Base-by-base conservation (phyloP, 2,113 vertebrate species). In the Lepus americanus region DNA sequence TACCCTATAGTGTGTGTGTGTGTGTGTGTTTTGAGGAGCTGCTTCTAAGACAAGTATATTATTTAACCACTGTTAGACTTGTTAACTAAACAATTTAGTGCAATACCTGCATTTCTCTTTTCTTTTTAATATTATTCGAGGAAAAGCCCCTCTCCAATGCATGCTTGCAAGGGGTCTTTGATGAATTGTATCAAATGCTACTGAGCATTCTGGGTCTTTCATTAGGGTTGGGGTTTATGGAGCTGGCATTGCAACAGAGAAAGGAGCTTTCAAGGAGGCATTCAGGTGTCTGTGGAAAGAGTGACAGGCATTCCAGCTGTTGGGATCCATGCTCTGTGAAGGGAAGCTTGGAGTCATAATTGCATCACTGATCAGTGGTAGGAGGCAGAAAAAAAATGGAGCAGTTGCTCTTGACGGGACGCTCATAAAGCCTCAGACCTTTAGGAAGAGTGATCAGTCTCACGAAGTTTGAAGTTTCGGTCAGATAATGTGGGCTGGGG, bases 261-360 rank as follows among this genome's bases (percentile, higher is more conserved):
- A 7, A 2, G 44, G 13, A 31, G 8, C 20, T 31, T 66, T 87
- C 11, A 3, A 69, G 55, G 55, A 74, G 9, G 13, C 20, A 17
- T 16, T 29, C 11, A 44, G 29, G 5, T 12, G 4, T 79, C 9
- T 67, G 6, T 14, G 29, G 39, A 4, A 36, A 70, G 78, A n/a
- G 27, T 55, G 3, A 53, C 0, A 53, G 39, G 13, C 25, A 8
- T 0, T 36, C 23, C 5, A 3, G 16, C 14, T 10, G 1, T 36
- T 8, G 10, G 39, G 36, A 27, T 19, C 9, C 5, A 20, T 1
- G 12, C 12, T 29, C 17, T n/a, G 1, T 11, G 67, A n/a, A 49
- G 36, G 49, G 39, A 29, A 55, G 19, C 13, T 0, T 36, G 39
- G 4, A 0, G 9, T 91, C 25, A 53, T 22, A 5, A 12, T 3